These are phyloP conservation scores for Lutjanus argentimaculatus DNA, from an alignment of 2,797 vertebrate genomes.

Conservation along the genomic window DNA sequence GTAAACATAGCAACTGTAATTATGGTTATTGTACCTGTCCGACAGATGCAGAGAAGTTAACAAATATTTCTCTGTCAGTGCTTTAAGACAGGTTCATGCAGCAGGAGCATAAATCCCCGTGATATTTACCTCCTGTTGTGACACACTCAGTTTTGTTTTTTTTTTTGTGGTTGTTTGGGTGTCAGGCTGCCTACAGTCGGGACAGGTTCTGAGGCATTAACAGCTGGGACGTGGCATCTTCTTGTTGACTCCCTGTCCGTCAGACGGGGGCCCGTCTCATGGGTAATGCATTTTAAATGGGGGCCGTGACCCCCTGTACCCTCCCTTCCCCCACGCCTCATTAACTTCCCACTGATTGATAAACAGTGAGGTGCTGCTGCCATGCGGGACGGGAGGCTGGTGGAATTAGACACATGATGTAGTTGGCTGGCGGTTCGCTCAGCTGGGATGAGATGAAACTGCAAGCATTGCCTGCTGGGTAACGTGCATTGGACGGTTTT, in stretches of 20 bases:
- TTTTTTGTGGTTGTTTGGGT: conserved; percentile 22
- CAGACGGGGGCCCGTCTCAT: conserved; percentile 37
- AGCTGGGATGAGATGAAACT: conserved; percentile 32
- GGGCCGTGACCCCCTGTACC: conserved; percentile 37
- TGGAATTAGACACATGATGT: conserved; percentile 48
- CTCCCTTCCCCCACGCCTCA: conserved; percentile 54
- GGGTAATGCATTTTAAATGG: conserved; percentile 76
- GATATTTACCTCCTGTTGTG: conserved; percentile 29
- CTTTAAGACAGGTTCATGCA: conserved; percentile 16
- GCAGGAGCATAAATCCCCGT: neutral
- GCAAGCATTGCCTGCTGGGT: conserved; percentile 34
- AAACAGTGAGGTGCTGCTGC: conserved; percentile 58
- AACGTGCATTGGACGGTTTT: neutral
- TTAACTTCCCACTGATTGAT: conserved; percentile 77
- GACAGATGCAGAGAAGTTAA: conserved; percentile 25
- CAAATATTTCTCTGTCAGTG: conserved; percentile 29
- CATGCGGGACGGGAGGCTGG: conserved; percentile 6
- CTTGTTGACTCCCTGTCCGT: conserved; percentile 56
- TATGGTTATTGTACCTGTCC: conserved; percentile 35
- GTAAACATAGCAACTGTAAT: conserved; percentile 55
- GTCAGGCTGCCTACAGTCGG: conserved; percentile 15
- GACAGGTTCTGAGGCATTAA: conserved; percentile 31
- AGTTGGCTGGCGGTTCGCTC: conserved; percentile 24
- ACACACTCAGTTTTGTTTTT: conserved; percentile 18
- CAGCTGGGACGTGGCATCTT: conserved; percentile 3